phyloP scores from a whole-genome alignment of 2,888 invertebrate genomes.

The Adelognathus sp. region DNA sequence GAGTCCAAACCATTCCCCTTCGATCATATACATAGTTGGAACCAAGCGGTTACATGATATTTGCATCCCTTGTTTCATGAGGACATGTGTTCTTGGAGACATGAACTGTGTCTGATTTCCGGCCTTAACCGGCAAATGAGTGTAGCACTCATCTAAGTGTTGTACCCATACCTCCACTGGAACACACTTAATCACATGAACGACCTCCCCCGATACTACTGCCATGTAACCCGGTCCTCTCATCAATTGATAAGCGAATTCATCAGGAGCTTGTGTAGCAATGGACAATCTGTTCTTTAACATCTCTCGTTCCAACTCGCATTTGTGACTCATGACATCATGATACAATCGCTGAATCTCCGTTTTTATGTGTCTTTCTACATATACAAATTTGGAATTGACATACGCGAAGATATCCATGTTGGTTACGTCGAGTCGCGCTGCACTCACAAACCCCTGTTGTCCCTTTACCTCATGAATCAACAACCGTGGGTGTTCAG shows the following conservation, averaged over 20 bases:
- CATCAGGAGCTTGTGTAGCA: constrained; percentile 61
- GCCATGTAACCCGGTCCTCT: constrained; percentile 63
- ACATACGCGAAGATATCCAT: constrained; percentile 9
- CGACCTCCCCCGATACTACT: constrained; percentile 62
- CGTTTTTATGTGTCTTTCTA: no score
- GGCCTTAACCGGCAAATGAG: constrained; percentile 59
- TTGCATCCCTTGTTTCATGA: background rate
- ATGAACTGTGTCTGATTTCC: background rate
- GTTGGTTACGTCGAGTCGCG: no score
- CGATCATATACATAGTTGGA: no score
- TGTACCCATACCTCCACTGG: constrained; percentile 55
- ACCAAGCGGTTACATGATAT: background rate
- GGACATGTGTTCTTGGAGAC: background rate
- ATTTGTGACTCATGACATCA: no score
- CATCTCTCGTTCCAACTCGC: no score
- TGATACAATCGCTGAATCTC: no score
- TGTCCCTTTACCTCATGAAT: background rate
- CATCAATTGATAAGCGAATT: constrained; percentile 64
- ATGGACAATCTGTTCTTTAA: background rate
- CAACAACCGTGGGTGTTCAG: no score
- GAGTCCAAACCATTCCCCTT: background rate
- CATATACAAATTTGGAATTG: constrained; percentile 16
- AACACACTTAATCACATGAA: constrained; percentile 64
- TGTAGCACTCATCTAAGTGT: constrained; percentile 54
- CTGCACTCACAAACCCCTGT: no score